Conservation (phyloP, 2,113 vertebrate species). For the Triplophysa dalaica region DNA sequence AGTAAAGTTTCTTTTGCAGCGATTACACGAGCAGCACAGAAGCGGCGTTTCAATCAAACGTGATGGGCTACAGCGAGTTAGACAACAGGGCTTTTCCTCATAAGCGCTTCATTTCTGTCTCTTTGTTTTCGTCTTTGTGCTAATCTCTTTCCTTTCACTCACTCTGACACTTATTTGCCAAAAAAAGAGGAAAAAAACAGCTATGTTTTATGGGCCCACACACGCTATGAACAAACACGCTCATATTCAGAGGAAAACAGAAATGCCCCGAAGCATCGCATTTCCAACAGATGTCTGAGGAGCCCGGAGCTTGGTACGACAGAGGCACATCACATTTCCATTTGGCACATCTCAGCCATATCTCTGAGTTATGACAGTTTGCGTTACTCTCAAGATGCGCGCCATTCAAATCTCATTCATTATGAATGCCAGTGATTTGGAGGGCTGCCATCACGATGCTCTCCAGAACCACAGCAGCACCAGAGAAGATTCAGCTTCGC, state of each 20-base stretch:
- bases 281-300: constrained; percentile 54
- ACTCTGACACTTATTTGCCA: constrained; percentile 27
- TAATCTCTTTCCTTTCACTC: constrained; percentile 40
- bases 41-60: constrained; percentile 34
- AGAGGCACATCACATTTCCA: constrained; percentile 48
- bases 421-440: constrained; percentile 54
- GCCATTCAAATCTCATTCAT: constrained; percentile 55
- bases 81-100: constrained; percentile 35
- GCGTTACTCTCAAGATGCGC: constrained; percentile 52
- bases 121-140: constrained; percentile 42
- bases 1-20: constrained; percentile 13
- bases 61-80: constrained; percentile 32
- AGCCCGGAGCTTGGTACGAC: constrained; percentile 47
- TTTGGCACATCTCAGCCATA: constrained; percentile 49
- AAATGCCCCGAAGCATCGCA: constrained; percentile 44
- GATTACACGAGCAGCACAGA: neutral
- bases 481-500: constrained; percentile 27
- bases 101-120: constrained; percentile 30
- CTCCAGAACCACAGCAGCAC: constrained; percentile 41
- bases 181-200: constrained; percentile 10
- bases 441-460: constrained; percentile 31
- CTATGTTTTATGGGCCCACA: constrained; percentile 44
- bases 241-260: constrained; percentile 42
- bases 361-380: constrained; percentile 52
- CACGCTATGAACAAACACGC: constrained; percentile 36